Base-by-base conservation (phyloP, 2,888 invertebrate species). In the Chrysomela aeneicollis region DNA sequence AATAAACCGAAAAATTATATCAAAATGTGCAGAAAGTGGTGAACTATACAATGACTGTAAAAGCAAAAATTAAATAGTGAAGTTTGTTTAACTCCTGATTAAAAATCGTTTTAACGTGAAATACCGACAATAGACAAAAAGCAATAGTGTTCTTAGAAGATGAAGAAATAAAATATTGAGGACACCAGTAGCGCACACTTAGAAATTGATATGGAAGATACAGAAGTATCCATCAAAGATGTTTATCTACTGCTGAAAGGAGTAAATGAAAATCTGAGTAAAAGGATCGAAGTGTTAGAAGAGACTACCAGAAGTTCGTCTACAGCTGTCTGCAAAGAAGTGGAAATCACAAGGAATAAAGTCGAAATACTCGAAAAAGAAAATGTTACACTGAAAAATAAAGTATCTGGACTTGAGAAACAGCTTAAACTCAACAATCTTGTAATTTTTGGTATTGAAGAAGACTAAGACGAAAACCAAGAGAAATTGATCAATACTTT, bases 201-300 rank as follows among this genome's bases (percentile, higher is more conserved):
- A 53, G 32, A 32, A 53, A 53, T 53, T 53, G 30, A 53, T 53
- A 32, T 54, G 37, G 37, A 12, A 37, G 37, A 37, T 54, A 15
- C 54, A 37, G 54, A 54, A 54, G 54, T 37, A 10, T 54, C 37
- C 37, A 54, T 54, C 35, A 54, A 54, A 54, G 35, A 54, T 54
- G 37, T 54, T 18, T 54, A 37, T 37, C 21, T 37, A 21, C 54
- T 54, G 35, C 37, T 37, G 53, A 22, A 17, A 53, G 32, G 32
- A 32, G 53, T 32, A 53, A 53, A 53, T 53, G 53, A 53, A 9
- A 53, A 53, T 53, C 32, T 53, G 12, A 54, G 37, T 19, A 37
- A 54, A n/a, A 54, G 37, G 37, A 54, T 54, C 19, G 37, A 35
- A 22, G 37, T 54, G 21, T 12, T 54, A 18, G 54, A 54, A 54